Conservation (phyloP, 2,113 vertebrate species). For the Cardinalis cardinalis region DNA sequence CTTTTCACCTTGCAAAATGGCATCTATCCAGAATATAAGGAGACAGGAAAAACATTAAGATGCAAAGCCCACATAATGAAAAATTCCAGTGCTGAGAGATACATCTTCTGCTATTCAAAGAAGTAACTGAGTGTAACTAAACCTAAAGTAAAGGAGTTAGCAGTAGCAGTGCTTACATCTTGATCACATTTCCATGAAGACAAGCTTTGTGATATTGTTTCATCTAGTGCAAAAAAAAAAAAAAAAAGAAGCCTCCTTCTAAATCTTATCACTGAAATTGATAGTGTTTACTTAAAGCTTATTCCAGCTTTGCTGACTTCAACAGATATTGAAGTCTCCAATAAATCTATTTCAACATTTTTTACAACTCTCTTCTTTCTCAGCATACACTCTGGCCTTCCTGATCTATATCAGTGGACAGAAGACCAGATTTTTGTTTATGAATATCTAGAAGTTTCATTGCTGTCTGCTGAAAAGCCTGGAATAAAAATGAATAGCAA, state of each 20-base stretch:
- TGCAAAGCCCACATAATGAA: constrained; percentile 32
- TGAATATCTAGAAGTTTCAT: constrained; percentile 50
- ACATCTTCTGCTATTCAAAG: background rate
- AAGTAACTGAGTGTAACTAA: background rate
- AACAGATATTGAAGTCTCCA: constrained; percentile 61
- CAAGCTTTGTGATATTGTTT: constrained; percentile 38
- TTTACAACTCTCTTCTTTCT: constrained; percentile 25
- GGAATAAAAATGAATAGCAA: constrained; percentile 33
- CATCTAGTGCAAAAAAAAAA: constrained; percentile 5
- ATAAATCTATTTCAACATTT: constrained; percentile 51
- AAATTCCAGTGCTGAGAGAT: constrained; percentile 2
- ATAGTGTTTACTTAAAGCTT: constrained; percentile 65
- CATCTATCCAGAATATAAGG: constrained; percentile 12
- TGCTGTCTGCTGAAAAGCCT: constrained; percentile 19
- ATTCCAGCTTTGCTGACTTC: constrained; percentile 55
- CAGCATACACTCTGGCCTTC: constrained; percentile 26
- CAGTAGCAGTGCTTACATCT: background rate
- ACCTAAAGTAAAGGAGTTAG: constrained; percentile 13
- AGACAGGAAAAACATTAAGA: constrained; percentile 34
- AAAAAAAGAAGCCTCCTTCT: constrained; percentile 20
- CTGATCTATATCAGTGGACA: constrained; percentile 37
- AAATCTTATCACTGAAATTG: constrained; percentile 63
- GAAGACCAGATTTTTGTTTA: constrained; percentile 44
- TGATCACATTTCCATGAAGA: constrained; percentile 46
- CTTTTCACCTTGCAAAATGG: constrained; percentile 54